Conservation (phyloP, 2,888 invertebrate species). For the Boloria euphrosyne region DNA sequence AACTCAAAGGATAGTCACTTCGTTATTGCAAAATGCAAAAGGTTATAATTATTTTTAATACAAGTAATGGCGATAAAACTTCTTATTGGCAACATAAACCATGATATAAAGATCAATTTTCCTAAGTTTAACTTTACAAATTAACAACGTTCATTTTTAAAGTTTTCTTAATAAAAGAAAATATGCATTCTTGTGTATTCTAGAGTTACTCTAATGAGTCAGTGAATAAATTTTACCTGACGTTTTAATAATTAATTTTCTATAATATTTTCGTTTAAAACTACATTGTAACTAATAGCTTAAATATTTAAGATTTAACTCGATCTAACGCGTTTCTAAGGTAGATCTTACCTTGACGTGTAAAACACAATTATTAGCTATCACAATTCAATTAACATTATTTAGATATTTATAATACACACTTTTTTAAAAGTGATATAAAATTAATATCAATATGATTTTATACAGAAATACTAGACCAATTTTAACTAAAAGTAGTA, state of each 20-base stretch:
- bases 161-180: too few relatives aligned
- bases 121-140: too few relatives aligned
- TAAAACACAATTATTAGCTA: slow-evolving; percentile 1
- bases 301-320: too few relatives aligned
- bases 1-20: slow-evolving; percentile 40
- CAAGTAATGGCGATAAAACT: neutral
- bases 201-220: too few relatives aligned
- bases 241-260: neutral
- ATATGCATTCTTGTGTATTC: too few relatives aligned
- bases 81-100: neutral
- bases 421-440: too few relatives aligned
- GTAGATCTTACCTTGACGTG: too few relatives aligned
- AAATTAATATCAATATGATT: neutral
- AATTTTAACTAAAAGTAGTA: slow-evolving; percentile 5
- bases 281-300: neutral
- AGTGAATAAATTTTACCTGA: too few relatives aligned
- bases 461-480: slow-evolving; percentile 20
- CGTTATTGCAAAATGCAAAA: slow-evolving; percentile 61
- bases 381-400: neutral
- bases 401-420: neutral
- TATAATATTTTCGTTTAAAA: neutral
- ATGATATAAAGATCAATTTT: too few relatives aligned
- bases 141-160: too few relatives aligned
- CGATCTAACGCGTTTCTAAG: too few relatives aligned
- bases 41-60: slow-evolving; percentile 44